These are phyloP conservation scores for Tragelaphus eurycerus DNA, from an alignment of 2,797 vertebrate species.

Conservation along the genomic window DNA sequence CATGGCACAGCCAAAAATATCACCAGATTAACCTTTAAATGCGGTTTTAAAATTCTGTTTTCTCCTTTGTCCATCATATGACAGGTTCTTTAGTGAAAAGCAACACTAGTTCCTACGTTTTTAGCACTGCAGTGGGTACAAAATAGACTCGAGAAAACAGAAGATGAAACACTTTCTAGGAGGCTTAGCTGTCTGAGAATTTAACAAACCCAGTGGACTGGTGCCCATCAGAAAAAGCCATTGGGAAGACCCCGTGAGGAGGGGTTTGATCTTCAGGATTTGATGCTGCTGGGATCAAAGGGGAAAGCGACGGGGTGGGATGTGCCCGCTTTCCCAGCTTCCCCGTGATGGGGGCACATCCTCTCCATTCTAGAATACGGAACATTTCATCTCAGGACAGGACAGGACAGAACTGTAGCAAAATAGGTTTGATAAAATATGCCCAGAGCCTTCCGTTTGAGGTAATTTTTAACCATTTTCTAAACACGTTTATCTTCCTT, in stretches of 20 bases:
- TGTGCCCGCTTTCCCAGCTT: neutral
- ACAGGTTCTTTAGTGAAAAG: neutral
- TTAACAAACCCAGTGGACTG: neutral
- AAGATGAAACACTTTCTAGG: neutral
- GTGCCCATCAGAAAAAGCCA: neutral
- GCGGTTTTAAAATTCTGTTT: neutral
- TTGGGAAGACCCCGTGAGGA: too few species aligned
- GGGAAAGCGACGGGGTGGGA: neutral
- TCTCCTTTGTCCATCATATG: neutral
- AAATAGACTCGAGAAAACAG: neutral
- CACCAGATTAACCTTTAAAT: neutral
- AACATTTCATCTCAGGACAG: neutral
- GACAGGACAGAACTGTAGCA: neutral
- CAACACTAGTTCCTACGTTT: neutral
- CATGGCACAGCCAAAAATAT: neutral
- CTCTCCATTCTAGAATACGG: neutral
- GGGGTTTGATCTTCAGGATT: neutral
- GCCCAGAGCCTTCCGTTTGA: neutral
- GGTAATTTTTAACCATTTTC: neutral
- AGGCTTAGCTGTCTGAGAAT: neutral
- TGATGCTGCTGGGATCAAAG: neutral
- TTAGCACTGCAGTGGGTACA: neutral
- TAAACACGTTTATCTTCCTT: neutral
- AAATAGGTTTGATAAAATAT: neutral
- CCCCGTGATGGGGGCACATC: fast-evolving